phyloP scores from a whole-genome alignment of 2,888 invertebrate genomes.

The Pterobdella sp. region DNA sequence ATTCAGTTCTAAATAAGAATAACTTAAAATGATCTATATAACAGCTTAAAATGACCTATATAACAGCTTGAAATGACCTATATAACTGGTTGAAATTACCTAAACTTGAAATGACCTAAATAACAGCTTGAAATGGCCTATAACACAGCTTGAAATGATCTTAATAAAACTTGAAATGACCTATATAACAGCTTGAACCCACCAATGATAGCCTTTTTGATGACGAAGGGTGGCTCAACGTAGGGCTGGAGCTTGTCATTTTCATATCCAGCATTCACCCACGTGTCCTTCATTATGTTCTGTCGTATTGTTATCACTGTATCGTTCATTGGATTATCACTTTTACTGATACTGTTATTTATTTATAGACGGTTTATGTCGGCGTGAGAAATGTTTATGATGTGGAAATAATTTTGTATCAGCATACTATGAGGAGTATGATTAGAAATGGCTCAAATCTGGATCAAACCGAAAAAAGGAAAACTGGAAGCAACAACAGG shows the following conservation, averaged over 20 bases:
- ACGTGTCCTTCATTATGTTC: conserved; percentile 83
- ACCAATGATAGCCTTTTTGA: conserved; percentile 48
- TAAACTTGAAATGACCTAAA: too few relatives aligned
- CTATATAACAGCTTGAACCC: too few relatives aligned
- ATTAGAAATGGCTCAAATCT: too few relatives aligned
- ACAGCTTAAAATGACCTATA: too few relatives aligned
- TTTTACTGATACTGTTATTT: background rate
- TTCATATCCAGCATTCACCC: conserved; percentile 99
- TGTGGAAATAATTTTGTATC: background rate
- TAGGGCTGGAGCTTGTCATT: conserved; percentile 92
- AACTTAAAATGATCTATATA: too few relatives aligned
- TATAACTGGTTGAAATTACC: background rate
- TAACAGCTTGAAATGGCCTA: too few relatives aligned
- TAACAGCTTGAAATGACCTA: background rate
- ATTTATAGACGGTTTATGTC: background rate
- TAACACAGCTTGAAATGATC: too few relatives aligned
- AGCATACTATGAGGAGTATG: too few relatives aligned
- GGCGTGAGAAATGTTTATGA: background rate
- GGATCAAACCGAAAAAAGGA: too few relatives aligned
- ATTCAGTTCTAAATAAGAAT: background rate
- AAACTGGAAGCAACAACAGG: too few relatives aligned
- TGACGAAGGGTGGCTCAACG: conserved; percentile 60
- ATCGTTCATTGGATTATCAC: background rate
- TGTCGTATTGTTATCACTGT: conserved; percentile 40
- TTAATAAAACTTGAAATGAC: too few relatives aligned